Base-by-base conservation (phyloP, 2,797 vertebrate species). In the Sebastes oblongus region DNA sequence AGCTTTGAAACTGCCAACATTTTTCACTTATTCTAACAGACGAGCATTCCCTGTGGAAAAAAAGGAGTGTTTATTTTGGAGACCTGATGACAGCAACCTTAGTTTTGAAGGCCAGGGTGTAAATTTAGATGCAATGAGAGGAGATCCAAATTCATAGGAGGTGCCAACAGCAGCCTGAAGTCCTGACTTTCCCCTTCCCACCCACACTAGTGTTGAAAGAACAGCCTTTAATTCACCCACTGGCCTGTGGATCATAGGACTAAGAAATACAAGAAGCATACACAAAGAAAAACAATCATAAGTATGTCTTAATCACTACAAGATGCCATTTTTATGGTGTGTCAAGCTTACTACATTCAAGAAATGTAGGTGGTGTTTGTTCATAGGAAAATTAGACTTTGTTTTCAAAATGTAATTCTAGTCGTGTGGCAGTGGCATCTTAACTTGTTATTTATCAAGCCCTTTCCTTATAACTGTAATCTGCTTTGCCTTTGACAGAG, bases 111-210 rank as follows among this genome's bases (percentile, higher is more conserved):
- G 94, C 95, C 94, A 95, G 93, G 27, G 94, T 89, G 85, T 96
- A 96, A 95, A 96, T 96, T 96, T 96, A 96, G 96, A 94, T 84
- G 94, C 94, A 94, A 93, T 94, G 92, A 95, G 94, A 95, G 95
- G 92, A 95, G 94, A 95, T 96, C 94, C 93, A 95, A 93, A 96
- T 96, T 95, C 92, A 94, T 87, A 91, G 85, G 93, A 91, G 92
- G 88, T 95, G 95, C 95, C 94, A 95, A 91, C 90, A 91, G 92
- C 86, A 82, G 89, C 89, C 88, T 78, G 87, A 93, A 92, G 91
- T 89, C 83, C 87, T 91, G 89, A 92, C 92, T 92, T 91, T 89
- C 86, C 89, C 90, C 87, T 88, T 86, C 86, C 86, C 91, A 88
- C 83, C 88, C 86, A 87, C 86, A 67, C 86, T 77, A 83, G 91